Base-by-base conservation (phyloP, 53 echinoderm and acorn worm genomes). In the Holothuria scabra region DNA sequence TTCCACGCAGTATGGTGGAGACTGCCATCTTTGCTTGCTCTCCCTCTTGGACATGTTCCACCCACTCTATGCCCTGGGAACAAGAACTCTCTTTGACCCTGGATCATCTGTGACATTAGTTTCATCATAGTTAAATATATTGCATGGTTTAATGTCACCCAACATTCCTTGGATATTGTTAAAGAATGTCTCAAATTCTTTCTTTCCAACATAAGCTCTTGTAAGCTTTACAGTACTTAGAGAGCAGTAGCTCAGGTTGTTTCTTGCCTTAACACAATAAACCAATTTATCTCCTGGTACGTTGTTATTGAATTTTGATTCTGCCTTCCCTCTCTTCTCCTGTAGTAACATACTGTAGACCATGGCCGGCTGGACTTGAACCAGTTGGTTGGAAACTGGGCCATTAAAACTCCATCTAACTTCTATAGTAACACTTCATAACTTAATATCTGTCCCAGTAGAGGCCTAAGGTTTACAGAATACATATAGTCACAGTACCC, bases 61-160 rank as follows among this genome's bases (percentile, higher is more conserved):
- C 67, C 28, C 67, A 5, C 4, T 9, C 28, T 35, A 35, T 35
- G 35, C 35, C 35, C 35, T 35, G 35, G 35, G 35, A 35, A 4
- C 60, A 60, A 60, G 60, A 21, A 49, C 75, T 75, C 56, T 46
- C 48, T 38, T 75, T 12, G 10, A 21, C 8, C 80, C 80, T 16
- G 80, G 80, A 16, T 80, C 60, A 60, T 80, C 80, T 3, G 60
- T 59, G 14, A 80, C 60, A 59, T 59, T 80, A 6, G 80, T 80
- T 35, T 80, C 60, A 56, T 80, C 60, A 32, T 59, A 80, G 28
- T 80, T 80, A 59, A 28, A 80, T 8, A 80, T 23, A 31, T 58
- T 59, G 1, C 12, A 7, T 59, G 80, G 19, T 19, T 16, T 20
- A 8, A 26, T 59, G 34, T 80, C 60, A 8, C 3, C 13, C 2